A percentile compares a stretch with the other conserved stretches of the same genome.
phyloP scores from a whole-genome alignment of 2,113 vertebrate genomes.

The Lophotis ruficrista region DNA sequence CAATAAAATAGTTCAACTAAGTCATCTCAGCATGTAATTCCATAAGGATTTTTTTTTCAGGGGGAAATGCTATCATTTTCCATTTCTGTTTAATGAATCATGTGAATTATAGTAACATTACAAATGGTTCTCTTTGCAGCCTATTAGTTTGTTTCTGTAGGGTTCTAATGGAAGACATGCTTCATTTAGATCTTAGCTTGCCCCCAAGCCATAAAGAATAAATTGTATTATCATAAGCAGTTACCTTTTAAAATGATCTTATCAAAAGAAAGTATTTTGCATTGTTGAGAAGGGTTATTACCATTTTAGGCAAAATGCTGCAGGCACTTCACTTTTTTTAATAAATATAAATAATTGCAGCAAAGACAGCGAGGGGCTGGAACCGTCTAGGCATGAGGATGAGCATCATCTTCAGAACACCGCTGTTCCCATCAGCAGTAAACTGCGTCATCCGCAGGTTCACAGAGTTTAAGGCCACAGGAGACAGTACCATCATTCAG shows the following conservation, averaged over 20 bases:
- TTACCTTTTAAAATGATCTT: conserved; percentile 87
- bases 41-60: conserved; percentile 84
- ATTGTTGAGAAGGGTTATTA: conserved; percentile 77
- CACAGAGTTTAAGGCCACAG: not conserved
- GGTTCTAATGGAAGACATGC: conserved; percentile 97
- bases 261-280: conserved; percentile 79
- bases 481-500: not conserved
- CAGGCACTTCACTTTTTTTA: conserved; percentile 28
- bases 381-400: not conserved
- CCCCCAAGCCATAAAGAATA: conserved; percentile 89
- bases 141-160: conserved; percentile 99
- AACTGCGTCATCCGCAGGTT: not conserved
- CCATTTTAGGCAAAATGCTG: conserved; percentile 79
- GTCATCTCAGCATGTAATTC: conserved; percentile 89
- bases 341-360: conserved; percentile 36
- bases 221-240: conserved; percentile 94
- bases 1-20: conserved; percentile 90
- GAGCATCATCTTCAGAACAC: not conserved
- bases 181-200: conserved; percentile 90
- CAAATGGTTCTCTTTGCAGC: conserved; percentile 96
- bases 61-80: conserved; percentile 94
- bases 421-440: not conserved
- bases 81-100: conserved; percentile 99
- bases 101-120: conserved; percentile 99
- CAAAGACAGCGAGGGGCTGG: not conserved